A percentile compares a stretch with the other conserved stretches of the same genome.
Conservation (phyloP, 2,113 vertebrate species). For the Heterotilapia buettikoferi region DNA sequence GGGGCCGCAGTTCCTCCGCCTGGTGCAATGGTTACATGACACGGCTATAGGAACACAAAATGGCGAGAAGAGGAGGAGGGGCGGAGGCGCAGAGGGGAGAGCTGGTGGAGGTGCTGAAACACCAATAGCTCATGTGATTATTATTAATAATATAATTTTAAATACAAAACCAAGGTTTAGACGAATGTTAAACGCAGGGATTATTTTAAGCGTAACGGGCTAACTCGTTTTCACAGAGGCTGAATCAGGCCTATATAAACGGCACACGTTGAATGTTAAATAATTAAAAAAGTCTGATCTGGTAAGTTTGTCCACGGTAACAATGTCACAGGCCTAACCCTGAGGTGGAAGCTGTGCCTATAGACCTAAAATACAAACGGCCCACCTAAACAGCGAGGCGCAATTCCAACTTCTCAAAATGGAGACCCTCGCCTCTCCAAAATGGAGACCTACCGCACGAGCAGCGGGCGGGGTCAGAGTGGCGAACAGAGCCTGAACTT, state of each 20-base stretch:
- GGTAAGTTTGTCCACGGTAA: neutral
- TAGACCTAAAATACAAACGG: neutral
- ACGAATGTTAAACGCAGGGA: neutral
- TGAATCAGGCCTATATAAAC: neutral
- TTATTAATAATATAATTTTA: neutral
- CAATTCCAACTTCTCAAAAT: conserved; percentile 22
- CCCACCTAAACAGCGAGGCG: neutral
- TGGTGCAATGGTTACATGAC: neutral
- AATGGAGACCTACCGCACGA: conserved; percentile 43
- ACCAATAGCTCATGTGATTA: neutral
- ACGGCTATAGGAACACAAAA: conserved; percentile 42
- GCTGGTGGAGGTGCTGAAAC: neutral
- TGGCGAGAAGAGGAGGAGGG: conserved; percentile 29
- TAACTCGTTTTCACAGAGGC: neutral
- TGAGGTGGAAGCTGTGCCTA: neutral
- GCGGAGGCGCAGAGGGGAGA: neutral
- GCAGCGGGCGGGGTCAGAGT: conserved; percentile 36
- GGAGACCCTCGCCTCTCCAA: conserved; percentile 33
- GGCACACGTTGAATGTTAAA: neutral
- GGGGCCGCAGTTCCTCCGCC: neutral
- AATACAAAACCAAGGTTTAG: neutral
- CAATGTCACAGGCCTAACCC: fast-evolving
- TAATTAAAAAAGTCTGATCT: neutral
- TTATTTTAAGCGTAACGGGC: neutral
- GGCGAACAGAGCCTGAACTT: conserved; percentile 48